Conservation (phyloP, 2,888 invertebrate species). For the Sabatieria punctata region DNA sequence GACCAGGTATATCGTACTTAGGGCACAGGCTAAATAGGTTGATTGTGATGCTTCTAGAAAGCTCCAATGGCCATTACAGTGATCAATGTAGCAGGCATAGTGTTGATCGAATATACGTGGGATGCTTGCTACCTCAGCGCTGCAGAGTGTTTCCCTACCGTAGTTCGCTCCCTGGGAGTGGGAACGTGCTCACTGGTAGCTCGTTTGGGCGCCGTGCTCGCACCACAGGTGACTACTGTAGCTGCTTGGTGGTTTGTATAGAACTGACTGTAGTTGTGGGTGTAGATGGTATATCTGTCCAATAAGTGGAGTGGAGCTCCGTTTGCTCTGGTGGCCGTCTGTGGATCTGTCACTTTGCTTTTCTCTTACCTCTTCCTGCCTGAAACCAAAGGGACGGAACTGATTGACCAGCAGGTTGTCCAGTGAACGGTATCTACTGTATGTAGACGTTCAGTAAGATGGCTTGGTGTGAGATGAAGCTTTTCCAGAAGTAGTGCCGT, state of each 20-base stretch:
- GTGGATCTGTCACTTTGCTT: not conserved
- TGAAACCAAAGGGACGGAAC: not conserved
- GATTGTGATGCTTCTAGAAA: too few relatives aligned
- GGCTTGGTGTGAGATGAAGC: too few relatives aligned
- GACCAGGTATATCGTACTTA: too few relatives aligned
- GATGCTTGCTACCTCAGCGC: slow-evolving; percentile 27
- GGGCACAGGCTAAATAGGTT: too few relatives aligned
- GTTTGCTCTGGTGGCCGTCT: not conserved
- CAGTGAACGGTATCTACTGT: too few relatives aligned
- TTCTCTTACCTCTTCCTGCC: not conserved
- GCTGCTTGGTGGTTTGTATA: too few relatives aligned
- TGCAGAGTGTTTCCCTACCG: slow-evolving; percentile 14
- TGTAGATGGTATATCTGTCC: not conserved
- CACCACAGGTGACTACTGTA: slow-evolving; percentile 23
- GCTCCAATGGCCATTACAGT: too few relatives aligned
- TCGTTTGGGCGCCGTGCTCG: slow-evolving; percentile 23
- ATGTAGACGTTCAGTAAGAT: too few relatives aligned
- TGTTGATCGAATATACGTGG: slow-evolving; percentile 30
- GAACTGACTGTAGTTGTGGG: too few relatives aligned
- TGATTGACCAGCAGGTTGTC: too few relatives aligned
- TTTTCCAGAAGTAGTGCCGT: too few relatives aligned
- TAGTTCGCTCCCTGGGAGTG: slow-evolving; percentile 20
- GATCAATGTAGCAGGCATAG: slow-evolving; percentile 23
- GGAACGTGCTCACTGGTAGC: slow-evolving; percentile 24
- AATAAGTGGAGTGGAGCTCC: not conserved